Evolutionary conservation across 2,797 vertebrate genomes (phyloP), one percentile per base, ranked within the genome.

Genomic region (Diglossa cyanea): DNA sequence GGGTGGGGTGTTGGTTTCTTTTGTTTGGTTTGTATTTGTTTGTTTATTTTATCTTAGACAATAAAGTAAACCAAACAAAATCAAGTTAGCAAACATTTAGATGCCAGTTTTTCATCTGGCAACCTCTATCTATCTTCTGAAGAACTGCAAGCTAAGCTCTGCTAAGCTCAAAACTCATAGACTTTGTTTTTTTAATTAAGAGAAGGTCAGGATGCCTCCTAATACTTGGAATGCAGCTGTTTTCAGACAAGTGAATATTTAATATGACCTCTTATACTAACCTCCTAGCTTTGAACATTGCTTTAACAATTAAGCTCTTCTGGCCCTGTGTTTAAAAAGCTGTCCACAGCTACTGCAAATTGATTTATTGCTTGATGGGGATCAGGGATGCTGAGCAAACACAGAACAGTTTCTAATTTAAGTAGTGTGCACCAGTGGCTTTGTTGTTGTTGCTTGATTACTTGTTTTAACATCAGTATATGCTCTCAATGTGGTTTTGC

Each of bases 361-460:
- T 97, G 95, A 96, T 97, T 96, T 97, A 96, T 97, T 95, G 87
- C 86, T 82, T 86, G 74, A 90, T 88, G 94, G 86, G 84, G 65
- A 93, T 91, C 76, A 90, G 85, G 68, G 86, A 81, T 96, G 92
- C 96, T 95, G 94, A 97, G 92, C 72, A 97, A 97, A 95, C 84
- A 96, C 86, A 94, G 91, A 95, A 77, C 78, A 62, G 79, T 95
- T 96, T 95, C 93, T 93, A 93, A 96, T 96, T 95, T 94, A 96
- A 89, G 78, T 92, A 70, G 61, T 45, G 31, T 45, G 31, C 82
- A 88, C 73, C 40, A 24, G 73, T 62, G 76, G 10, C 68, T 91
- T 91, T 89, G 88, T 87, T 96, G 82, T 77, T 95, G 79, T 66
- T 92, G 73, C 83, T 84, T 90, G 72, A 92, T 93, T 80, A 57